Percentiles rank a stretch among this genome's conserved stretches.
Conservation (phyloP, 2,888 invertebrate species). For the Allacma fusca region DNA sequence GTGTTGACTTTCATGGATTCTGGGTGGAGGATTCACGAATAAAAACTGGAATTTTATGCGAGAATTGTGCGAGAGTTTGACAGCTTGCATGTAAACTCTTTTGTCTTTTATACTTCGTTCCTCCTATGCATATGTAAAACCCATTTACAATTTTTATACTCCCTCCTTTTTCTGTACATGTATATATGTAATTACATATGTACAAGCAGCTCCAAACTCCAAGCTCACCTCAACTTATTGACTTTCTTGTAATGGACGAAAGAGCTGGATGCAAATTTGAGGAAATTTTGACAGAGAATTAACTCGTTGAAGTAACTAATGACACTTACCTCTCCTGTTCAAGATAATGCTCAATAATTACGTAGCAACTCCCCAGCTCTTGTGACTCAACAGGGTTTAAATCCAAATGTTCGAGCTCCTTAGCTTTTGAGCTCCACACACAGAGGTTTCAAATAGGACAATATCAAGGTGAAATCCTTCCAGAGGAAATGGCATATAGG, state of each 20-base stretch:
- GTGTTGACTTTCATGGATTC: constrained; percentile 12
- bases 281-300: neutral
- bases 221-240: too few relatives aligned
- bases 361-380: too few relatives aligned
- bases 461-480: too few relatives aligned
- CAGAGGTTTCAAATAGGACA: too few relatives aligned
- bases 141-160: constrained; percentile 1
- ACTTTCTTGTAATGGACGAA: too few relatives aligned
- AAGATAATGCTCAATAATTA: neutral
- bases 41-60: constrained; percentile 8
- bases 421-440: too few relatives aligned
- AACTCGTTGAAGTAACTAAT: constrained; percentile 1
- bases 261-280: neutral
- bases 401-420: too few relatives aligned
- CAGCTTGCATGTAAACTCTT: neutral
- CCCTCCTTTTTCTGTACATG: neutral
- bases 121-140: neutral
- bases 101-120: neutral
- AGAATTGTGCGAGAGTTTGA: neutral
- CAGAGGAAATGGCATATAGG: too few relatives aligned
- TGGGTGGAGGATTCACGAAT: constrained; percentile 4
- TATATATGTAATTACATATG: too few relatives aligned
- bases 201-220: too few relatives aligned
- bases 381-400: too few relatives aligned
- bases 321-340: neutral